A percentile compares a stretch with the other conserved stretches of the same genome.
Evolutionary conservation across 1,140 invertebrate genomes (phyloP).

Genomic region (Drosophila triauraria): DNA sequence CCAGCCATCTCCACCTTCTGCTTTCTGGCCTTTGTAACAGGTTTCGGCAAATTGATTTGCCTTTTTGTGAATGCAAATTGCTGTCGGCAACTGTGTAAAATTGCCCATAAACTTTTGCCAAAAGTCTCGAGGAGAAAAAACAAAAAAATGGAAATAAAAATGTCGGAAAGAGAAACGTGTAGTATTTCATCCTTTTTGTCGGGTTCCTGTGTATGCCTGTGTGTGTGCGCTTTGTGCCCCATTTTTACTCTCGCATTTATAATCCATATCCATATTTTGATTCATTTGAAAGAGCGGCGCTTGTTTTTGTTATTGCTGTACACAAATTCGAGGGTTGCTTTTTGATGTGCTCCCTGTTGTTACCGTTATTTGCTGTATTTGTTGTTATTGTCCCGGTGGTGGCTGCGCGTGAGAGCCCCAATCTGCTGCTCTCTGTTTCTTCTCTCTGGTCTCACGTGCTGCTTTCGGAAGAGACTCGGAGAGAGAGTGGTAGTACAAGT

Average conservation of each 20-base stretch:
- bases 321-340: conserved; percentile 57
- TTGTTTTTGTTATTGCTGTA: conserved; percentile 74
- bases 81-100: conserved; percentile 47
- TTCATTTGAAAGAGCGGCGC: conserved; percentile 57
- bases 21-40: conserved; percentile 47
- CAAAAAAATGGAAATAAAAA: conserved; percentile 16
- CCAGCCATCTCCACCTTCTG: not conserved
- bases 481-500: conserved; percentile 25
- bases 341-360: conserved; percentile 48
- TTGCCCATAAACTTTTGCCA: conserved; percentile 28
- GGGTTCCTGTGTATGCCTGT: not conserved
- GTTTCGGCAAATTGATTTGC: conserved; percentile 46
- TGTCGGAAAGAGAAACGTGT: conserved; percentile 32
- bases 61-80: conserved; percentile 44
- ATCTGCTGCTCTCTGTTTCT: conserved; percentile 30
- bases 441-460: conserved; percentile 38
- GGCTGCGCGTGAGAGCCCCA: conserved; percentile 50
- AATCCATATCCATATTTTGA: conserved; percentile 82
- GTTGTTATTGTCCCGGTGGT: conserved; percentile 51
- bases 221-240: conserved; percentile 57
- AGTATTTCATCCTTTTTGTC: conserved; percentile 44
- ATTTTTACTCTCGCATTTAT: conserved; percentile 74
- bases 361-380: conserved; percentile 30
- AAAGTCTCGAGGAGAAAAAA: conserved; percentile 9
- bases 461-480: conserved; percentile 7